Evolutionary conservation across 2,888 invertebrate genomes (phyloP).

Genomic region (Andricus curvator): DNA sequence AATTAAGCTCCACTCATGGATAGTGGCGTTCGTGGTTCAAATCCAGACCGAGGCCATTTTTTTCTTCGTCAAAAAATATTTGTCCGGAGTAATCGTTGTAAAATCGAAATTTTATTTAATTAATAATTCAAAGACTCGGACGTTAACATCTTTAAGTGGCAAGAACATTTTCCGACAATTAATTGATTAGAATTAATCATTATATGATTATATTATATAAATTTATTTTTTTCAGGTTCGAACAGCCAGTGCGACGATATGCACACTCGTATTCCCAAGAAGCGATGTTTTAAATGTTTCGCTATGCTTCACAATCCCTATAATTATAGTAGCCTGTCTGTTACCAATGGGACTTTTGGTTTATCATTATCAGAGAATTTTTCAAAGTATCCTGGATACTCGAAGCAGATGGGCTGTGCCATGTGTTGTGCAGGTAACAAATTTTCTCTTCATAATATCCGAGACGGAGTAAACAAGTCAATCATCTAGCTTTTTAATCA

Average conservation of each 20-base stretch:
- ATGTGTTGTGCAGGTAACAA: slow-evolving; percentile 75
- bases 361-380: slow-evolving; percentile 81
- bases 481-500: background rate
- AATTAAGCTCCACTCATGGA: too few species aligned
- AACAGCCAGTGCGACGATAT: slow-evolving; percentile 71
- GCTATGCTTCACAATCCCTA: slow-evolving; percentile 79
- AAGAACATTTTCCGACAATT: too few species aligned
- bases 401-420: slow-evolving; percentile 80
- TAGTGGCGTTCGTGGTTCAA: too few species aligned
- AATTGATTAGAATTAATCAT: too few species aligned
- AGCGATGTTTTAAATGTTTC: slow-evolving; percentile 78
- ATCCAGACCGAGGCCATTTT: too few species aligned
- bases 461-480: background rate
- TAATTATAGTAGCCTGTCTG: slow-evolving; percentile 79
- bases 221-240: slow-evolving; percentile 57
- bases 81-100: too few species aligned
- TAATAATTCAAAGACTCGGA: too few species aligned
- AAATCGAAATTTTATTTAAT: too few species aligned
- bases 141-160: too few species aligned
- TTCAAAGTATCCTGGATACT: slow-evolving; percentile 80
- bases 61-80: too few species aligned
- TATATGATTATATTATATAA: too few species aligned
- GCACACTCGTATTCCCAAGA: slow-evolving; percentile 80
- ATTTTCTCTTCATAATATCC: background rate
- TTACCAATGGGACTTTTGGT: slow-evolving; percentile 80